Percentiles rank a stretch among this genome's conserved stretches.
phyloP scores from a whole-genome alignment of 2,888 invertebrate genomes.

The Diadegma fenestrale region DNA sequence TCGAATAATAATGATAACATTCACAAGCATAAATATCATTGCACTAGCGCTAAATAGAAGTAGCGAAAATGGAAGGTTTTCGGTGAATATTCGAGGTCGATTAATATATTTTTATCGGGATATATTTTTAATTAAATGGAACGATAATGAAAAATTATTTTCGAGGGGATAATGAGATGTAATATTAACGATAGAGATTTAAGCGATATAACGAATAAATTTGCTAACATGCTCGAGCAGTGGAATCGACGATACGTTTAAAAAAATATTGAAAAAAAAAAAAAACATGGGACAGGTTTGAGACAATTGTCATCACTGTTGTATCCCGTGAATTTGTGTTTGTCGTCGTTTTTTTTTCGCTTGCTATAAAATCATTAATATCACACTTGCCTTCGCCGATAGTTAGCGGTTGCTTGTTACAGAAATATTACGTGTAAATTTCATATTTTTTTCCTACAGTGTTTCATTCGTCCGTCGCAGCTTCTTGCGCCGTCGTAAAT shows the following conservation, averaged over 20 bases:
- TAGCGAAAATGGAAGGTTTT: conserved; percentile 23
- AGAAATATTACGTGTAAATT: conserved; percentile 51
- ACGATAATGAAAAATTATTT: conserved; percentile 31
- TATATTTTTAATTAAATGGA: conserved; percentile 10
- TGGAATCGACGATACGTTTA: conserved; percentile 34
- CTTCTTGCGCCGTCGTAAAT: neutral
- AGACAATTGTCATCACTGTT: conserved; percentile 17
- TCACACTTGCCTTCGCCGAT: conserved; percentile 84
- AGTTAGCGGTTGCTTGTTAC: conserved; percentile 83
- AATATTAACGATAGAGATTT: conserved; percentile 50
- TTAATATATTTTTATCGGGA: too few relatives aligned
- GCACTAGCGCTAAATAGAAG: conserved; percentile 71
- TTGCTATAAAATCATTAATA: conserved; percentile 56
- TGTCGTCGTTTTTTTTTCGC: neutral
- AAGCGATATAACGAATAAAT: conserved; percentile 58
- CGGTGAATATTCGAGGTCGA: conserved; percentile 3
- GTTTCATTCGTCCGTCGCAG: conserved; percentile 11
- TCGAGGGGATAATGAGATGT: conserved; percentile 3
- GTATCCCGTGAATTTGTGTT: conserved; percentile 14
- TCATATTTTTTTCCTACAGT: conserved; percentile 28
- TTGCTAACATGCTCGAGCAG: conserved; percentile 68
- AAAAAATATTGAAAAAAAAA: neutral
- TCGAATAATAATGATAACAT: conserved; percentile 74
- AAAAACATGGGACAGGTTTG: conserved; percentile 26
- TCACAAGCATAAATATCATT: conserved; percentile 77